Conservation (phyloP, 2,888 invertebrate species). For the Alcis repandata region DNA sequence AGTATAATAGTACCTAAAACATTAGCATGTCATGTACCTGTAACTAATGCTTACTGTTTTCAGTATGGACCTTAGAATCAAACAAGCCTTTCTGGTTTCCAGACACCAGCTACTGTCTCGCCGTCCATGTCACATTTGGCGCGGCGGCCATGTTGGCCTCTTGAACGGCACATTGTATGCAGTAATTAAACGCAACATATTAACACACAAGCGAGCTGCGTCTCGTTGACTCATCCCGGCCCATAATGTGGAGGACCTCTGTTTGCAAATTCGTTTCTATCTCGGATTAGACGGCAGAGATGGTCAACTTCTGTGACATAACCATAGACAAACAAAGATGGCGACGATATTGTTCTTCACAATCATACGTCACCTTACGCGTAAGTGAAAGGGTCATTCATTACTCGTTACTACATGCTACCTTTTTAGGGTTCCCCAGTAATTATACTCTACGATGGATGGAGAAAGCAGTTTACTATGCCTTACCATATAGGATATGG, state of each 20-base stretch:
- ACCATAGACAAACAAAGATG: neutral
- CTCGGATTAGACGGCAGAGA: neutral
- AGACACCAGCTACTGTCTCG: slow-evolving; percentile 27
- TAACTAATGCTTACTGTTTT: too few relatives aligned
- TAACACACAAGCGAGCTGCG: slow-evolving; percentile 65
- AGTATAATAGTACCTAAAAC: too few relatives aligned
- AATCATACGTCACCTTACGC: too few relatives aligned
- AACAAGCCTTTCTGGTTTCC: neutral
- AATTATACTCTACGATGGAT: too few relatives aligned
- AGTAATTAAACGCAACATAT: slow-evolving; percentile 66
- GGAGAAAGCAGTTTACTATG: too few relatives aligned
- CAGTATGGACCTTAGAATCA: too few relatives aligned
- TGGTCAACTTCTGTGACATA: neutral
- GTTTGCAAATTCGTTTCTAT: slow-evolving; percentile 47
- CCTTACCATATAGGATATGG: too few relatives aligned
- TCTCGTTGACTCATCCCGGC: slow-evolving; percentile 61
- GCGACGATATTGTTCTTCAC: too few relatives aligned
- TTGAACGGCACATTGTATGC: slow-evolving; percentile 38
- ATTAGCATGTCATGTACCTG: too few relatives aligned
- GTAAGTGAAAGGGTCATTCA: too few relatives aligned
- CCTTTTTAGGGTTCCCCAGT: too few relatives aligned
- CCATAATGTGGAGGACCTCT: slow-evolving; percentile 31
- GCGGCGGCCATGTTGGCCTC: slow-evolving; percentile 51
- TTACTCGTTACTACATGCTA: too few relatives aligned
- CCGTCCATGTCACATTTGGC: slow-evolving; percentile 42